Conservation (phyloP, 2,888 invertebrate species). For the Phyllotreta cruciferae region DNA sequence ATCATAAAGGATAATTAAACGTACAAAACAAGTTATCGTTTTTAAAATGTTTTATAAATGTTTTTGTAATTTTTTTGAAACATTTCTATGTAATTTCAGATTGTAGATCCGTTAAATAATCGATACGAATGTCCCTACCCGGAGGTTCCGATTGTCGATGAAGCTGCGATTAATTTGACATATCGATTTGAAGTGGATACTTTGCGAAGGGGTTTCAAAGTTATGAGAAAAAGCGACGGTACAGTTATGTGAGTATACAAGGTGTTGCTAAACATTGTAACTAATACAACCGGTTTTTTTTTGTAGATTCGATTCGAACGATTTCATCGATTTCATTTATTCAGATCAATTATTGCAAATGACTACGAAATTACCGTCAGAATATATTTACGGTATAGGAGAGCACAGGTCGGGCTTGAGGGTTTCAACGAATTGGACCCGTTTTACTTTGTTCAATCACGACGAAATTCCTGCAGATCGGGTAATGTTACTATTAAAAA, state of each 20-base stretch:
- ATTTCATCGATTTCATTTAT: slow-evolving; percentile 73
- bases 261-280: slow-evolving; percentile 1
- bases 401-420: slow-evolving; percentile 71
- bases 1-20: no score
- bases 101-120: slow-evolving; percentile 61
- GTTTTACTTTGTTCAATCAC: slow-evolving; percentile 73
- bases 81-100: no score
- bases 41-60: no score
- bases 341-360: slow-evolving; percentile 80
- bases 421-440: slow-evolving; percentile 72
- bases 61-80: slow-evolving; percentile 2
- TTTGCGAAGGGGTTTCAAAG: slow-evolving; percentile 68
- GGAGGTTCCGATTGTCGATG: slow-evolving; percentile 64
- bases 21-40: no score
- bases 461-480: slow-evolving; percentile 72
- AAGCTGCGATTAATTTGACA: slow-evolving; percentile 61
- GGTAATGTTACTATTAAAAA: slow-evolving; percentile 57
- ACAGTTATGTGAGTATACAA: slow-evolving; percentile 63
- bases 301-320: slow-evolving; percentile 72
- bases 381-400: slow-evolving; percentile 76
- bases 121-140: slow-evolving; percentile 76
- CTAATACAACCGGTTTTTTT: slow-evolving; percentile 23
- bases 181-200: slow-evolving; percentile 67
- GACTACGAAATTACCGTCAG: slow-evolving; percentile 67
- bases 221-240: slow-evolving; percentile 64